Percentiles rank a stretch among this genome's conserved stretches.
These are phyloP conservation scores for Eumacrocentrus americanus DNA, from an alignment of 2,888 invertebrate genomes.

Conservation along the genomic window DNA sequence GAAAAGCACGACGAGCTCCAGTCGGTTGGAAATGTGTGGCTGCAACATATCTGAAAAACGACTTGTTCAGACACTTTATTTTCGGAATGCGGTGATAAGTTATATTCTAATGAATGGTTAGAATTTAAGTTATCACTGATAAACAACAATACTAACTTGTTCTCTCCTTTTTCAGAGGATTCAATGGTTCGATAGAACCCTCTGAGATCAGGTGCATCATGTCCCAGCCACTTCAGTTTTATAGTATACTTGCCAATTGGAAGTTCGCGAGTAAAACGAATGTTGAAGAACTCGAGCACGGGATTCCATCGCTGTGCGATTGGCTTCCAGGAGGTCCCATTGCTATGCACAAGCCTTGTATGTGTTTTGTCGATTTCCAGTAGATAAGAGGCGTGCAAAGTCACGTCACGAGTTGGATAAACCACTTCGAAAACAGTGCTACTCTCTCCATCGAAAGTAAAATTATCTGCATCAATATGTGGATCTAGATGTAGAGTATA, in stretches of 20 bases:
- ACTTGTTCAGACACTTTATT: background rate
- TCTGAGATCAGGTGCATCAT: slow-evolving; percentile 65
- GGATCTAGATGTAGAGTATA: slow-evolving; percentile 65
- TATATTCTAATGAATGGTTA: too few species aligned
- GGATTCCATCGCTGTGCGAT: slow-evolving; percentile 29
- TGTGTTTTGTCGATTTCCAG: slow-evolving; percentile 31
- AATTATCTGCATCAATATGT: slow-evolving; percentile 58
- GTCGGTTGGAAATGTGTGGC: slow-evolving; percentile 74
- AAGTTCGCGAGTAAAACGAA: slow-evolving; percentile 27
- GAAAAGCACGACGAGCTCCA: slow-evolving; percentile 73
- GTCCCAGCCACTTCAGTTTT: slow-evolving; percentile 66
- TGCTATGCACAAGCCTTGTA: slow-evolving; percentile 25
- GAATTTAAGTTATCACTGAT: background rate
- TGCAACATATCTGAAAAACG: slow-evolving; percentile 64
- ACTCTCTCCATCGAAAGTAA: slow-evolving; percentile 38
- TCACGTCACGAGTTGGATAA: slow-evolving; percentile 26
- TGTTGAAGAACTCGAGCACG: slow-evolving; percentile 30
- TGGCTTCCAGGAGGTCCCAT: slow-evolving; percentile 26
- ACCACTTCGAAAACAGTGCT: slow-evolving; percentile 36
- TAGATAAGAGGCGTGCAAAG: slow-evolving; percentile 28
- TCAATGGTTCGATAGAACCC: slow-evolving; percentile 69
- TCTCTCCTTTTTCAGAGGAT: slow-evolving; percentile 51
- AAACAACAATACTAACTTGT: slow-evolving; percentile 40
- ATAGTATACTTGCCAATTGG: slow-evolving; percentile 64
- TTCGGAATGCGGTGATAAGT: background rate